Evolutionary conservation across 1,140 invertebrate species (phyloP).

Genomic region (Caerostris darwini): DNA sequence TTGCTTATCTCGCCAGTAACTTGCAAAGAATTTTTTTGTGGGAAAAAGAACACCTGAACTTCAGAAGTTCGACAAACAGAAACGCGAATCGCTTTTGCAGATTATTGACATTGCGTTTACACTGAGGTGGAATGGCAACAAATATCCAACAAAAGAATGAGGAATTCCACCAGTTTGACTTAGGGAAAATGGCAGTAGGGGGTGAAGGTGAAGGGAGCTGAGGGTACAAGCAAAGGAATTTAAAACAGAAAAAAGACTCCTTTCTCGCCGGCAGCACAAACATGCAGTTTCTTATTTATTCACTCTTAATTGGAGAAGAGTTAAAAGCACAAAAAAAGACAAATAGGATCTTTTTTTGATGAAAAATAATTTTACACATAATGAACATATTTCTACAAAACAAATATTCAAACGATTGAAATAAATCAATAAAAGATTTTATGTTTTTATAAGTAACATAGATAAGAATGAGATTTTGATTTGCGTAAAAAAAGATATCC

Average conservation of each 20-base stretch:
- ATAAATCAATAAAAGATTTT: too few relatives aligned
- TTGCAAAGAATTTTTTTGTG: constrained; percentile 29
- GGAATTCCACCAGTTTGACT: not conserved
- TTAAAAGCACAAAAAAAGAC: not conserved
- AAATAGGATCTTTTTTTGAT: not conserved
- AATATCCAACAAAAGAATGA: not conserved
- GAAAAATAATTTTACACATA: not conserved
- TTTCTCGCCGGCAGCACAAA: not conserved
- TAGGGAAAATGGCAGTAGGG: not conserved
- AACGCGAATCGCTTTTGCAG: constrained; percentile 31
- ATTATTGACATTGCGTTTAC: constrained; percentile 47
- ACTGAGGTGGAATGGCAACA: not conserved
- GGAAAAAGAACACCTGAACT: constrained; percentile 52
- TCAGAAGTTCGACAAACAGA: constrained; percentile 28
- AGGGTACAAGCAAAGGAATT: not conserved
- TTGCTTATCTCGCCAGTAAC: not conserved
- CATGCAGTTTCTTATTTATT: not conserved
- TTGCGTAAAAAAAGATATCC: too few relatives aligned
- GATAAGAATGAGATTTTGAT: too few relatives aligned
- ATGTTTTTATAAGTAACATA: too few relatives aligned
- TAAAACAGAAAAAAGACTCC: not conserved
- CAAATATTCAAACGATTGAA: too few relatives aligned
- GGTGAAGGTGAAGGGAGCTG: not conserved
- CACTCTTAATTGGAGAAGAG: not conserved
- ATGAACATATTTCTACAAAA: too few relatives aligned